A percentile compares a stretch with the other conserved stretches of the same genome.
Conservation (phyloP, 2,888 invertebrate species). For the Archips crataeganus region DNA sequence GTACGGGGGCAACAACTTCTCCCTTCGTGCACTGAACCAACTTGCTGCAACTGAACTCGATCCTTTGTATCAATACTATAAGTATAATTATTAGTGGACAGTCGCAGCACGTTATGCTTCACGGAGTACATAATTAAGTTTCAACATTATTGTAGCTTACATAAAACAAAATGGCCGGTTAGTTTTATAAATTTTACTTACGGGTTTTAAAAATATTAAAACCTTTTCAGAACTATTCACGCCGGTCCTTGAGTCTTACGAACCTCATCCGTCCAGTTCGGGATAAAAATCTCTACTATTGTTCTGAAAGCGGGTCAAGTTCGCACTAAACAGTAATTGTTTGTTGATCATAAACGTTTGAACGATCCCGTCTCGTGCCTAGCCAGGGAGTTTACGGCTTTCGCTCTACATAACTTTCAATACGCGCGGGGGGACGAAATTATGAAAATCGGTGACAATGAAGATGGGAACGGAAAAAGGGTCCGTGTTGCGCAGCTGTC, state of each 20-base stretch:
- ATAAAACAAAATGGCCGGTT: too few species aligned
- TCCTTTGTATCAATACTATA: conserved; percentile 52
- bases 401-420: conserved; percentile 32
- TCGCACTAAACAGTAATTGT: conserved; percentile 25
- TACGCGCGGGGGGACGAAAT: conserved; percentile 30
- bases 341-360: conserved; percentile 37
- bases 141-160: neutral
- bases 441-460: conserved; percentile 42
- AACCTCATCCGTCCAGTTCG: neutral
- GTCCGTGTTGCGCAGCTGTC: conserved; percentile 81
- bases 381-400: conserved; percentile 28
- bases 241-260: neutral
- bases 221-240: neutral
- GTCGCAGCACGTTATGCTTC: neutral
- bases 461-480: conserved; percentile 71
- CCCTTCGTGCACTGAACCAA: conserved; percentile 73
- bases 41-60: conserved; percentile 60
- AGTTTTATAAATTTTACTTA: neutral
- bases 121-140: neutral
- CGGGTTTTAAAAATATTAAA: too few species aligned
- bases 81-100: conserved; percentile 20
- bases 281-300: neutral
- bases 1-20: conserved; percentile 73
- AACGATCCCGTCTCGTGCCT: conserved; percentile 13
- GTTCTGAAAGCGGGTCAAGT: neutral